These are phyloP conservation scores for Tadarida brasiliensis DNA, from an alignment of 2,797 vertebrate species.

Conservation along the genomic window DNA sequence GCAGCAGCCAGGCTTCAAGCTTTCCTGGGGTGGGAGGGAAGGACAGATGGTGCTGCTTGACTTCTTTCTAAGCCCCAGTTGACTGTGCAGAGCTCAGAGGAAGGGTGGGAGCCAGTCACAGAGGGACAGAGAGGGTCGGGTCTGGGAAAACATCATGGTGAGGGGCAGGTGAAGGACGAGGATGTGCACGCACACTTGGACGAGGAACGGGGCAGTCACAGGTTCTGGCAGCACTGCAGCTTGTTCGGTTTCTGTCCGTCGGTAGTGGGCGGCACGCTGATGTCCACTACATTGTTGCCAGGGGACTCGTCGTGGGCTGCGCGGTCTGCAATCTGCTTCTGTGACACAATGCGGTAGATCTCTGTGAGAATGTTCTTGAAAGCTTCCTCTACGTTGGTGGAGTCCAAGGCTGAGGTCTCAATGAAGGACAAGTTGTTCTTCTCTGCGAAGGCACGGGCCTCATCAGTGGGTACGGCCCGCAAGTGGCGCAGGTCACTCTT, in stretches of 20 bases:
- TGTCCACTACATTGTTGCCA: slow-evolving; percentile 98
- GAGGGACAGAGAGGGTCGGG: slow-evolving; percentile 56
- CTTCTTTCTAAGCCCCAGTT: neutral
- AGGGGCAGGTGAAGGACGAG: slow-evolving; percentile 77
- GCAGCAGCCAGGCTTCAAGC: slow-evolving; percentile 31
- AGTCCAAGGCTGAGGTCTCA: slow-evolving; percentile 98
- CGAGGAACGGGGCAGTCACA: slow-evolving; percentile 91
- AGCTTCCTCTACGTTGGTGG: slow-evolving; percentile 98
- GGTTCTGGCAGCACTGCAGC: slow-evolving; percentile 99
- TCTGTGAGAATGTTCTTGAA: slow-evolving; percentile 99
- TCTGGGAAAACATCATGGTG: slow-evolving; percentile 63
- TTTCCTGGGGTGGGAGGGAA: neutral
- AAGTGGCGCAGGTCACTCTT: slow-evolving; percentile 98
- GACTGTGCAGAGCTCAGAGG: neutral
- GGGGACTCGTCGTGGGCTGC: slow-evolving; percentile 97
- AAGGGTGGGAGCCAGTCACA: slow-evolving; percentile 67
- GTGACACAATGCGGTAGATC: slow-evolving; percentile 98
- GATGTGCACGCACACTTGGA: slow-evolving; percentile 85
- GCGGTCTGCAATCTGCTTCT: slow-evolving; percentile 98
- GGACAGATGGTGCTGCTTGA: neutral
- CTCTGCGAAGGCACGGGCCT: slow-evolving; percentile 96
- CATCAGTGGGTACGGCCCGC: slow-evolving; percentile 95
- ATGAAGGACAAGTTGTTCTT: slow-evolving; percentile 99
- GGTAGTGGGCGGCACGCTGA: slow-evolving; percentile 97
- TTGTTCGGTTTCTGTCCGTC: slow-evolving; percentile 96